Evolutionary conservation across 2,113 vertebrate genomes (phyloP).

Genomic region (Ptilonorhynchus violaceus): DNA sequence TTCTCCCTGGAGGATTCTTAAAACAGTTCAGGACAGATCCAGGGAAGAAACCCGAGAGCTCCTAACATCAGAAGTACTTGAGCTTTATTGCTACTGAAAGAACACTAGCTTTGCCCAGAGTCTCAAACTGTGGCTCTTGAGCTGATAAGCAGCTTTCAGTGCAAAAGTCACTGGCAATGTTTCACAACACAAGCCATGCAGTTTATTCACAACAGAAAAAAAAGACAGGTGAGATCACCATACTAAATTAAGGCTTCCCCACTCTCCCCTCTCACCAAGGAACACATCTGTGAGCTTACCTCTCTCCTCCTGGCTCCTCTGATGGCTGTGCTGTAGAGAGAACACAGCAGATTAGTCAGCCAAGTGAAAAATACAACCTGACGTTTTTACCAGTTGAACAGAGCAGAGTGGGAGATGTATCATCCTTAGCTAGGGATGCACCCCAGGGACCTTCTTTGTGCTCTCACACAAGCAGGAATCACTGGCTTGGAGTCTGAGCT

Average conservation of each 20-base stretch:
- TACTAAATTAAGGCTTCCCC: background rate
- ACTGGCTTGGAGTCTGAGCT: background rate
- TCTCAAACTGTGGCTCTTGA: background rate
- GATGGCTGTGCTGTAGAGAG: slow-evolving; percentile 49
- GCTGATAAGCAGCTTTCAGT: background rate
- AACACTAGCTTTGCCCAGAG: background rate
- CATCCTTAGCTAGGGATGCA: background rate
- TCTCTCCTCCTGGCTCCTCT: slow-evolving; percentile 55
- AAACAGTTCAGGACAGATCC: background rate
- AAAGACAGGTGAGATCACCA: background rate
- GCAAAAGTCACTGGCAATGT: background rate
- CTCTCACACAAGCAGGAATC: background rate
- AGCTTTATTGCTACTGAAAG: background rate
- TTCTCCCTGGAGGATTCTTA: background rate
- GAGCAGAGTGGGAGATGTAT: background rate
- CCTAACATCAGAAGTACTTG: background rate
- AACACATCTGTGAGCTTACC: slow-evolving; percentile 27
- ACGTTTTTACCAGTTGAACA: background rate
- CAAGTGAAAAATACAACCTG: background rate
- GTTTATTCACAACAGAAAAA: background rate
- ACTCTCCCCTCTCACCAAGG: background rate
- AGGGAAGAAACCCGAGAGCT: background rate
- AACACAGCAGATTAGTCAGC: slow-evolving; percentile 11
- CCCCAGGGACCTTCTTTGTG: background rate
- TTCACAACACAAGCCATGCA: background rate